phyloP scores from a whole-genome alignment of 2,113 vertebrate species.

The Cygnus buccinator region DNA sequence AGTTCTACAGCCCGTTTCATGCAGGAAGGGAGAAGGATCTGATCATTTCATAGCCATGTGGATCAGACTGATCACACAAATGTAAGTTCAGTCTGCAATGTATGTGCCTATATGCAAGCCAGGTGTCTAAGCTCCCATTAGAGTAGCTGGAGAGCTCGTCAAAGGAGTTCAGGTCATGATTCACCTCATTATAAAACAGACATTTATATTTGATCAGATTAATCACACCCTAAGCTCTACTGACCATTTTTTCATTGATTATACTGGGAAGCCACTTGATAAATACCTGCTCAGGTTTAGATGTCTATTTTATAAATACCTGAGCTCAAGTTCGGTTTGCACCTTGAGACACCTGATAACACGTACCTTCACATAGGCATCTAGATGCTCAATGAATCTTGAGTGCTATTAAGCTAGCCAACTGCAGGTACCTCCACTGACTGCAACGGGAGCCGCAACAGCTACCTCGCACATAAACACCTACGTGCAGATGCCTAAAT shows the following conservation, averaged over 20 bases:
- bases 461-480: neutral
- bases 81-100: neutral
- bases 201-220: neutral
- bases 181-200: neutral
- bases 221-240: neutral
- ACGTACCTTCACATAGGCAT: neutral
- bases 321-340: neutral
- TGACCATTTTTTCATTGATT: neutral
- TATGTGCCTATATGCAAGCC: neutral
- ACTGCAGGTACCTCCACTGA: neutral
- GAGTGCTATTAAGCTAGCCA: neutral
- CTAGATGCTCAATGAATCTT: neutral
- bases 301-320: neutral
- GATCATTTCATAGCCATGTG: neutral
- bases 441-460: fast-evolving
- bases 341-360: neutral
- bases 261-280: neutral
- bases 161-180: neutral
- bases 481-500: slow-evolving; percentile 56
- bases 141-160: neutral
- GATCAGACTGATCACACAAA: neutral
- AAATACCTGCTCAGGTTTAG: neutral
- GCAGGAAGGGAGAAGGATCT: neutral
- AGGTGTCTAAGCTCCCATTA: neutral
- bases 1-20: neutral